Evolutionary conservation across 2,888 invertebrate species (phyloP), one percentile per base, ranked within the genome.

Genomic region (Agonopterix subpropinquella): DNA sequence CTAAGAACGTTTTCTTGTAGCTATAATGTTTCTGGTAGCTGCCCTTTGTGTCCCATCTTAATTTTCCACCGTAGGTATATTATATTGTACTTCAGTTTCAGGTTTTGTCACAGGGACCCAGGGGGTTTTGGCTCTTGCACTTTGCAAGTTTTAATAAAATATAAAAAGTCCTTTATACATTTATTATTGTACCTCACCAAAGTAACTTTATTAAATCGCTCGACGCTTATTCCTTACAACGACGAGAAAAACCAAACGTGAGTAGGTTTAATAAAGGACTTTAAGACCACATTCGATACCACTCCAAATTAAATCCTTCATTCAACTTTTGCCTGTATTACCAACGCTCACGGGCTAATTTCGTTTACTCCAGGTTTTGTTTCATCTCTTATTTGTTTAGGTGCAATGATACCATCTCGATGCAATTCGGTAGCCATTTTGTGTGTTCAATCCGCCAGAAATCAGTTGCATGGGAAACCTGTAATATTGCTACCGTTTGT

Each of bases 321-420:
- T 10, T 10, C 50, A 51, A 47, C 11, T 47, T 11, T 13, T 0
- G 11, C 18, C 44, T 18, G 4, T 47, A 15, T 41, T 41, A 11
- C 28, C 28, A 28, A 28, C 5, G 28, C 28, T 7, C 28, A 28
- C 5, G 28, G 1, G 7, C 28, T 28, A 28, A 28, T 28, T 28
- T 15, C 11, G 4, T 39, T 39, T n/a, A 39, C 39, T 39, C n/a
- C 39, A 1, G n/a, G 39, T n/a, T 39, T 39, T 11, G 11, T 36
- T 8, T 46, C 36, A 45, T 47, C 41, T 50, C 53, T 45, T 66
- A 74, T 80, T 81, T 77, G 70, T 70, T 81, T 81, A 81, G 80
- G 79, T 80, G 79, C 74, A 79, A 59, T 73, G 77, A 78, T 77
- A 73, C 62, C 61, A 61, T 67, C 62, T 59, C 56, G 28, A 54